Conservation (phyloP, 2,888 invertebrate genomes). For the Phaedon cochleariae region DNA sequence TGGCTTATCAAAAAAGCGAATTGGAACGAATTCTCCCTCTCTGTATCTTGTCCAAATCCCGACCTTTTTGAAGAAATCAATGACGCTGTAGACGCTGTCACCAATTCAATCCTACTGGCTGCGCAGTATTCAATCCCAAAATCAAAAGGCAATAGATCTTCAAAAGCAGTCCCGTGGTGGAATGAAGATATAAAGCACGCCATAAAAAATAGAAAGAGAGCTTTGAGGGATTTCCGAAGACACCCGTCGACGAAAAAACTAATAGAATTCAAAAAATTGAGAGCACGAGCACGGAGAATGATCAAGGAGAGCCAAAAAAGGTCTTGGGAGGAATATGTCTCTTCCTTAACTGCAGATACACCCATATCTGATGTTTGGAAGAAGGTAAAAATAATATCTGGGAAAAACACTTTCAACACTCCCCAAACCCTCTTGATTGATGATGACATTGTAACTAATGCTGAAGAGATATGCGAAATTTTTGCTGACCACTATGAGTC, state of each 20-base stretch:
- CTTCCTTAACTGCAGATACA: slow-evolving; percentile 9
- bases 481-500: too few relatives aligned
- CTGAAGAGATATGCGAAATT: too few relatives aligned
- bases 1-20: background rate
- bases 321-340: too few relatives aligned
- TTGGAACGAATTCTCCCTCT: background rate
- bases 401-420: background rate
- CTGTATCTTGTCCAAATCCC: too few relatives aligned
- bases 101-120: background rate
- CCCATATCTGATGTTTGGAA: slow-evolving; percentile 10
- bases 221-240: too few relatives aligned
- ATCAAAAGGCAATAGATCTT: background rate
- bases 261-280: too few relatives aligned
- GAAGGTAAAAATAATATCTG: slow-evolving; percentile 6
- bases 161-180: background rate
- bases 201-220: background rate
- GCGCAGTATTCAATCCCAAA: background rate
- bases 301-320: too few relatives aligned
- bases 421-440: too few relatives aligned
- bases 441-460: too few relatives aligned
- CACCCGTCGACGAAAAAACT: too few relatives aligned
- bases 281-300: too few relatives aligned
- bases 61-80: background rate
- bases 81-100: background rate
- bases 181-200: background rate